Percentiles rank a stretch among this genome's conserved stretches.
phyloP scores from a whole-genome alignment of 2,113 vertebrate species.

The Myrmophylax atrothorax region DNA sequence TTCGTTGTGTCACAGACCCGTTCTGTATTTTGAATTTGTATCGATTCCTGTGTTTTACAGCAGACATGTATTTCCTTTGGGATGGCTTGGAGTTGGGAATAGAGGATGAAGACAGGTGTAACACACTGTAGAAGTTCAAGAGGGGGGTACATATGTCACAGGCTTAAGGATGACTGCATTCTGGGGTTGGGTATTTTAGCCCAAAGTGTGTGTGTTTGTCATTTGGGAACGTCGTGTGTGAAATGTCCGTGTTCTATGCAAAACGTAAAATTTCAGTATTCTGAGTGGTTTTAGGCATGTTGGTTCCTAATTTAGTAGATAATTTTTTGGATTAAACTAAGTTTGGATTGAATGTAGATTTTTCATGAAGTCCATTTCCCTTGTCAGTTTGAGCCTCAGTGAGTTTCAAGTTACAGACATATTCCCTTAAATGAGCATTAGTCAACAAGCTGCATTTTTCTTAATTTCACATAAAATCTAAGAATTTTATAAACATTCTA shows the following conservation, averaged over 20 bases:
- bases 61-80: not conserved
- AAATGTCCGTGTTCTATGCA: not conserved
- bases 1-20: not conserved
- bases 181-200: not conserved
- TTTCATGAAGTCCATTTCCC: not conserved
- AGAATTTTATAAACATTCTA: not conserved
- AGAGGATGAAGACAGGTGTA: accelerated
- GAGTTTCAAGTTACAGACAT: not conserved
- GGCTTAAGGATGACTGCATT: not conserved
- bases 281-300: not conserved
- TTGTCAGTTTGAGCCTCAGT: not conserved
- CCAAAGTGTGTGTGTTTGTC: not conserved
- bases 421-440: not conserved
- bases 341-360: not conserved
- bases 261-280: not conserved
- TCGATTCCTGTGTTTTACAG: not conserved
- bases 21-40: not conserved
- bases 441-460: not conserved
- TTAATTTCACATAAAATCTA: not conserved
- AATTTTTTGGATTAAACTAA: not conserved
- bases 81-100: not conserved
- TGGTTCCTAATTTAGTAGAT: not conserved
- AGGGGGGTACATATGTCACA: accelerated
- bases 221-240: not conserved
- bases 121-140: not conserved